Conservation (phyloP, 2,888 invertebrate genomes). For the Cataglyphis cursor region DNA sequence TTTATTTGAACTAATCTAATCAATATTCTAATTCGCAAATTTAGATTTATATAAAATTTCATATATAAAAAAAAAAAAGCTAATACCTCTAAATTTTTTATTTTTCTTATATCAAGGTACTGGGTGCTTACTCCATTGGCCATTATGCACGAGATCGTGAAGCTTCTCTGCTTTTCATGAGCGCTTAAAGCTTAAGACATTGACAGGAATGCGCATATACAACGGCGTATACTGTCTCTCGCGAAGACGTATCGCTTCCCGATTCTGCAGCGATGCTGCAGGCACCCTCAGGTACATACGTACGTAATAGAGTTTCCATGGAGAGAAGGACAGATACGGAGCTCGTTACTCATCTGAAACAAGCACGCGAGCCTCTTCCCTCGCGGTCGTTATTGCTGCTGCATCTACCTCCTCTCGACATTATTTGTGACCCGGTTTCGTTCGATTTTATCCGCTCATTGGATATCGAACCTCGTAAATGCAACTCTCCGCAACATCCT, state of each 20-base stretch:
- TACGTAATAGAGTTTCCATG: slow-evolving; percentile 42
- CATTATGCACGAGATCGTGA: not conserved
- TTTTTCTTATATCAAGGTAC: not conserved
- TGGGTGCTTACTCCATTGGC: not conserved
- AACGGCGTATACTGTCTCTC: slow-evolving; percentile 36
- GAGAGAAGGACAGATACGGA: slow-evolving; percentile 59
- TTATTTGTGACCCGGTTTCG: slow-evolving; percentile 34
- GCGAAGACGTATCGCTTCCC: slow-evolving; percentile 58
- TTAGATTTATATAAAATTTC: not conserved
- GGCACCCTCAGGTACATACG: slow-evolving; percentile 55
- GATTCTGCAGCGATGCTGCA: slow-evolving; percentile 42
- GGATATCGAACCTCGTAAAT: not conserved
- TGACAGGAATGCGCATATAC: slow-evolving; percentile 32
- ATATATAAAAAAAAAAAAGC: not conserved
- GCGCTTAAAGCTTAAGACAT: slow-evolving; percentile 23
- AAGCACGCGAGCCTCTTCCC: slow-evolving; percentile 38
- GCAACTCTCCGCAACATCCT: slow-evolving; percentile 30
- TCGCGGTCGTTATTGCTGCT: not conserved
- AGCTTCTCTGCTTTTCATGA: not conserved
- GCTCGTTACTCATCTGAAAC: slow-evolving; percentile 65
- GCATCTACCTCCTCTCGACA: slow-evolving; percentile 8
- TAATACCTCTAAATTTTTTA: not conserved
- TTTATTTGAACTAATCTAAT: not conserved
- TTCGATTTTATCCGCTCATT: slow-evolving; percentile 34
- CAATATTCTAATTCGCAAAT: not conserved